Evolutionary conservation across 2,888 invertebrate species (phyloP), one percentile per base, ranked within the genome.

Genomic region (Elmis aenea): DNA sequence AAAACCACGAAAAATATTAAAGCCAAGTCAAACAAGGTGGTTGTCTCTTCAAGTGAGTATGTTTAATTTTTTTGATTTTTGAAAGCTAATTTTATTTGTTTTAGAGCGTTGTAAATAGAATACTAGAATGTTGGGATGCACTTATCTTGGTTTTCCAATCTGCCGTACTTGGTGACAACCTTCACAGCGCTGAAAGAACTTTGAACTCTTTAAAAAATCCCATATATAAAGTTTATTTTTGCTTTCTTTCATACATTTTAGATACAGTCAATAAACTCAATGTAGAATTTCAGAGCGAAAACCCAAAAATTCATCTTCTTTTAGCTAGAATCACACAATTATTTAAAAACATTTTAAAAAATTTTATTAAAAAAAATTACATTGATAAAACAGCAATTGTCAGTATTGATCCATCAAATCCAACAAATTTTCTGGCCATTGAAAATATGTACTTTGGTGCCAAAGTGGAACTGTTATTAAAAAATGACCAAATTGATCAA

Each of bases 1-100:
- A n/a, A n/a, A n/a, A n/a, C n/a, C n/a, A n/a, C n/a, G n/a, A n/a
- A n/a, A n/a, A 38, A 14, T 46, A 5, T 31, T 46, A 12, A 6
- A 26, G 6, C 25, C 27, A 20, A 23, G 25, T 34, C 34, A 36
- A 29, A 49, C 49, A n/a, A 23, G 49, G 4, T 49, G 46, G 49
- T 29, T 47, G 11, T 38, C 34, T 12, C 13, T 39, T 24, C 45
- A 47, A 21, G 21, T 27, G 13, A 12, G 6, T 26, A n/a, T 5
- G 21, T 26, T 12, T 10, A 13, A 6, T 2, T 11, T 2, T 13
- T 26, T 26, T 26, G 16, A 26, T 24, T 18, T 14, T 24, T 33
- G 8, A 6, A 10, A 5, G n/a, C n/a, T n/a, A n/a, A n/a, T n/a
- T n/a, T n/a, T n/a, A n/a, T n/a, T n/a, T n/a, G n/a, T n/a, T n/a